Base-by-base conservation (phyloP, 2,797 vertebrate genomes). In the Eulemur rubriventer region DNA sequence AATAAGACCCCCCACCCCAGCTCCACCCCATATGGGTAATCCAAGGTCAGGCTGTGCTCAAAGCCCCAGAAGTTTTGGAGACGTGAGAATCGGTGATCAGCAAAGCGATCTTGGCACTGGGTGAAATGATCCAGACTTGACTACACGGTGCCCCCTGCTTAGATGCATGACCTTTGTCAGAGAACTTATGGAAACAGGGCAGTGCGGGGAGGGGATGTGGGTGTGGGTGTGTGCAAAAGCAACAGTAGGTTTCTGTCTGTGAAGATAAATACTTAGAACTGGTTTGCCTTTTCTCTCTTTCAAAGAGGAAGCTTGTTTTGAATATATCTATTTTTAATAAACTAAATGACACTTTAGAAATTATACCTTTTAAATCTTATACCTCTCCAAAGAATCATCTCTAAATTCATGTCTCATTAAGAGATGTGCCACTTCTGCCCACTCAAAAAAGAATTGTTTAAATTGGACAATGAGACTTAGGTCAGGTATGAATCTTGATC, bases 281-380 rank as follows among this genome's bases (percentile, higher is more conserved):
- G 48, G 11, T 79, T 88, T 91, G 55, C 78, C 75, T 55, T 85
- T 67, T 65, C 69, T 78, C 26, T 92, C 26, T 94, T 30, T 94
- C 67, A 72, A 61, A 87, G 46, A 65, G 55, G 41, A 85, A 65
- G 33, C 18, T 73, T 96, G 17, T 73, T 95, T 90, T 70, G 11
- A 76, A 52, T 38, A 11, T 38, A 65, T 65, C 38, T 73, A 63
- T 76, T 61, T 88, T 92, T 72, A 70, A 80, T 50, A 94, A 79
- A 75, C 24, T 67, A 70, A 91, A 24, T 30, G 26, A 46, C 38
- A 67, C 70, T 83, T 80, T 43, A 72, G n/a, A 97, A 92, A 79
- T 85, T 12, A 91, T 0, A 57, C 41, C 48, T 67, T 52, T 67
- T 78, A 48, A 92, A 35, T 72, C 1, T 30, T 89, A 63, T 18